phyloP scores from a whole-genome alignment of 2,888 invertebrate genomes.

The Epistrophe grossulariae region DNA sequence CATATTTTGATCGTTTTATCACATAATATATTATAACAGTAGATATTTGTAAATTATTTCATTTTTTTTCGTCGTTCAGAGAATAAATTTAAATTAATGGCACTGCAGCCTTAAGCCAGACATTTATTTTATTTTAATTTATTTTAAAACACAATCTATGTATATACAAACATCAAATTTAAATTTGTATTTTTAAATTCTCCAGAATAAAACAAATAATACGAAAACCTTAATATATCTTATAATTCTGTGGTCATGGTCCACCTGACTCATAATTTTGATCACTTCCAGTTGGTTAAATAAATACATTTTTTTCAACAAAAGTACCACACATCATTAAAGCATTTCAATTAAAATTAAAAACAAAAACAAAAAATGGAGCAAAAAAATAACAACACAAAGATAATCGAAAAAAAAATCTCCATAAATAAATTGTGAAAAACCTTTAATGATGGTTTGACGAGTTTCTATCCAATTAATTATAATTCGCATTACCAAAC shows the following conservation, averaged over 20 bases:
- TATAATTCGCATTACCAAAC: slow-evolving; percentile 28
- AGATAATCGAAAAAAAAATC: background rate
- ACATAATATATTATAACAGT: too few relatives aligned
- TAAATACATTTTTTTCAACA: background rate
- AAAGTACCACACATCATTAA: background rate
- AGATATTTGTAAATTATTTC: too few relatives aligned
- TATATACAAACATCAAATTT: too few relatives aligned
- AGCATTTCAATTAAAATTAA: background rate
- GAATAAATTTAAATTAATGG: too few relatives aligned
- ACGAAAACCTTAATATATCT: background rate
- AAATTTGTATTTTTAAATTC: too few relatives aligned
- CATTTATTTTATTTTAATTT: too few relatives aligned
- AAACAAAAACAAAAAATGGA: background rate
- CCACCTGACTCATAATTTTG: background rate
- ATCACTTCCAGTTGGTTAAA: background rate
- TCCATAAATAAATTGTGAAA: background rate
- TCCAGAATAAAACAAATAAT: too few relatives aligned
- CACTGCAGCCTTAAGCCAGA: too few relatives aligned
- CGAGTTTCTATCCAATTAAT: slow-evolving; percentile 47
- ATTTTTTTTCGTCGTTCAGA: too few relatives aligned
- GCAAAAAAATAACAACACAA: background rate
- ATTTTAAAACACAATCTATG: too few relatives aligned
- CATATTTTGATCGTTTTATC: too few relatives aligned
- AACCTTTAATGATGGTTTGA: background rate
- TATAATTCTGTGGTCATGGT: background rate